Percentiles rank a stretch among this genome's conserved stretches.
These are phyloP conservation scores for Micrasema minimum DNA, from an alignment of 1,140 invertebrate species.

Conservation along the genomic window DNA sequence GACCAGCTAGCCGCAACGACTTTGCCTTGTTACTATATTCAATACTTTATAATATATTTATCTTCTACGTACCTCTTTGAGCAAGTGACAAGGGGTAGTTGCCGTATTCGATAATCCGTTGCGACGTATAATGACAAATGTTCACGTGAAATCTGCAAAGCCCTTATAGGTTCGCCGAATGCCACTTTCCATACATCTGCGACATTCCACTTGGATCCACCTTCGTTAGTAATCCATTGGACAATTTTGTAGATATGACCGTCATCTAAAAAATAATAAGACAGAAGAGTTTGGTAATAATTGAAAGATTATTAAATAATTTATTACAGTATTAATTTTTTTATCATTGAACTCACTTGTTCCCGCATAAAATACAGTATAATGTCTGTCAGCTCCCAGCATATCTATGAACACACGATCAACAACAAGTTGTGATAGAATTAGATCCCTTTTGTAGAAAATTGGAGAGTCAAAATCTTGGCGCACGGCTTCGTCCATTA, in stretches of 20 bases:
- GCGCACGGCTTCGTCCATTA: constrained; percentile 89
- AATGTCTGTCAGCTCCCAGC: constrained; percentile 71
- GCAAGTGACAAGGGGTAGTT: constrained; percentile 81
- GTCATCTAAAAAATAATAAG: constrained; percentile 66
- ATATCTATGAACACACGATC: constrained; percentile 77
- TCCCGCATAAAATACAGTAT: constrained; percentile 83
- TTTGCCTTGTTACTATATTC: no score
- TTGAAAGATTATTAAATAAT: no score
- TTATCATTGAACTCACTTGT: constrained; percentile 69
- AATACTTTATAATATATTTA: no score
- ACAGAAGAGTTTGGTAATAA: constrained; percentile 12
- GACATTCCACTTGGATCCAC: constrained; percentile 57
- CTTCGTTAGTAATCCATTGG: constrained; percentile 71
- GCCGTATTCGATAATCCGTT: constrained; percentile 78
- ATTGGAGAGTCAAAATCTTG: constrained; percentile 84
- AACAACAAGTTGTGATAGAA: constrained; percentile 82
- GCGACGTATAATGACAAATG: constrained; percentile 80
- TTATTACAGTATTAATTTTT: neutral
- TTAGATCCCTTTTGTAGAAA: constrained; percentile 82
- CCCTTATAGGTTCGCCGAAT: constrained; percentile 77
- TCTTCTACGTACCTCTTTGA: constrained; percentile 61
- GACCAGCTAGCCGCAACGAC: no score
- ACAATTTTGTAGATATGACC: constrained; percentile 86
- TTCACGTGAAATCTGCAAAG: constrained; percentile 77
- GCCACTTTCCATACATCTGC: constrained; percentile 82